phyloP scores from a whole-genome alignment of 1,140 invertebrate species.

The Eurytemora carolleeae region DNA sequence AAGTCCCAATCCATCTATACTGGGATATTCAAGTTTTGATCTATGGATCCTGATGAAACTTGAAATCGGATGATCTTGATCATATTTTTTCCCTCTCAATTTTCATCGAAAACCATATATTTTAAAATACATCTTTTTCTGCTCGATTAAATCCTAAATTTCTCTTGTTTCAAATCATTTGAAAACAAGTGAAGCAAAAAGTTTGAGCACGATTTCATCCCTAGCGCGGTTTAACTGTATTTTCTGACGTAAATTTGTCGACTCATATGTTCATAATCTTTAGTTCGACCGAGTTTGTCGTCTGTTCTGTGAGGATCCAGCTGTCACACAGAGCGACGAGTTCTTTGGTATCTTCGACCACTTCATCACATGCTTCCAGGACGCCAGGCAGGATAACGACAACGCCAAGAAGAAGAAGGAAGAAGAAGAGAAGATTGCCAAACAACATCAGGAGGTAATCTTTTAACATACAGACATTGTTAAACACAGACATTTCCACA shows the following conservation, averaged over 20 bases:
- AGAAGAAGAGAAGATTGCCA: slow-evolving; percentile 71
- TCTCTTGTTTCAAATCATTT: neutral
- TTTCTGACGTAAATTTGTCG: neutral
- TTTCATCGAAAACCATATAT: neutral
- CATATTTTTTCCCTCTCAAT: too few species aligned
- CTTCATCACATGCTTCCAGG: slow-evolving; percentile 61
- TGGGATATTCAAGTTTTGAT: too few species aligned
- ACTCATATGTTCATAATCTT: neutral
- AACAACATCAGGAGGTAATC: slow-evolving; percentile 70
- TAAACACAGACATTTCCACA: neutral
- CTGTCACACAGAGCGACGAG: slow-evolving; percentile 70
- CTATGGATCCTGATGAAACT: too few species aligned
- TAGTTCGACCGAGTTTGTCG: slow-evolving; percentile 37
- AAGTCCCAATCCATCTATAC: too few species aligned
- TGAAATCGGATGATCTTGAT: too few species aligned
- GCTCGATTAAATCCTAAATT: neutral
- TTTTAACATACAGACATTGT: slow-evolving; percentile 6
- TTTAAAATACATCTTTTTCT: neutral
- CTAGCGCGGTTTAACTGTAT: neutral
- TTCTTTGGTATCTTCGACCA: slow-evolving; percentile 86
- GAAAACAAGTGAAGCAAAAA: neutral
- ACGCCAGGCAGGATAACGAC: slow-evolving; percentile 73
- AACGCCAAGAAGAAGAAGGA: slow-evolving; percentile 58
- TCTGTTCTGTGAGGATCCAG: slow-evolving; percentile 73
- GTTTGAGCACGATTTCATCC: slow-evolving; percentile 4